phyloP scores from a whole-genome alignment of 2,888 invertebrate genomes.

The Apodemia hepburni region DNA sequence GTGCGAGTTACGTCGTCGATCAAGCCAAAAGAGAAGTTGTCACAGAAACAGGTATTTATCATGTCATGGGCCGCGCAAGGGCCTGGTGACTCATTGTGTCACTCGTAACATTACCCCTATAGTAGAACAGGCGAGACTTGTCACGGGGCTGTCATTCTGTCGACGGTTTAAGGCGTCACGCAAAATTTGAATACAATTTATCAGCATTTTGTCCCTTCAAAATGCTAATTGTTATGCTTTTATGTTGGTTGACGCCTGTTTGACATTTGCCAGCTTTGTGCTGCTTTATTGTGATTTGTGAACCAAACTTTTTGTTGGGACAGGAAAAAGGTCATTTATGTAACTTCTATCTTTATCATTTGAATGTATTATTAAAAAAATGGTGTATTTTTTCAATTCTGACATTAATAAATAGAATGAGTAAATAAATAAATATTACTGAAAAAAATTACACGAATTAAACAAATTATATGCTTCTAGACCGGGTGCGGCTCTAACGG shows the following conservation, averaged over 20 bases:
- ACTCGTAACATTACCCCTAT: constrained; percentile 38
- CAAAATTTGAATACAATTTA: constrained; percentile 63
- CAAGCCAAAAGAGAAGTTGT: constrained; percentile 53
- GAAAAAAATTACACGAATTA: no score
- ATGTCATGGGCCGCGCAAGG: constrained; percentile 42
- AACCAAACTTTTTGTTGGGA: not conserved
- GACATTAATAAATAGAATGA: no score
- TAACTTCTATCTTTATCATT: not conserved
- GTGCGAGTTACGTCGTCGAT: constrained; percentile 47
- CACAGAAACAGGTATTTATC: constrained; percentile 50
- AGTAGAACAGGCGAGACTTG: constrained; percentile 45
- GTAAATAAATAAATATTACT: no score
- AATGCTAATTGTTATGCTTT: constrained; percentile 38
- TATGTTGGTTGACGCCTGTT: constrained; percentile 24
- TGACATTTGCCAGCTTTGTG: constrained; percentile 22
- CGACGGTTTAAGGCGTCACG: constrained; percentile 53
- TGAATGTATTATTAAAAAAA: no score
- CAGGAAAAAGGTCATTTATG: not conserved
- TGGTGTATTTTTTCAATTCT: no score
- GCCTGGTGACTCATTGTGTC: constrained; percentile 45
- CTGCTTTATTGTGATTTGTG: constrained; percentile 10
- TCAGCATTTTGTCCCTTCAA: constrained; percentile 40
- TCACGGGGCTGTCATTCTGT: constrained; percentile 54
- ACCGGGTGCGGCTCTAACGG: no score
- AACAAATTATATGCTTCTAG: no score